Percentiles rank a stretch among this genome's conserved stretches.
phyloP scores from a whole-genome alignment of 2,797 vertebrate genomes.

The Rousettus madagascariensis region DNA sequence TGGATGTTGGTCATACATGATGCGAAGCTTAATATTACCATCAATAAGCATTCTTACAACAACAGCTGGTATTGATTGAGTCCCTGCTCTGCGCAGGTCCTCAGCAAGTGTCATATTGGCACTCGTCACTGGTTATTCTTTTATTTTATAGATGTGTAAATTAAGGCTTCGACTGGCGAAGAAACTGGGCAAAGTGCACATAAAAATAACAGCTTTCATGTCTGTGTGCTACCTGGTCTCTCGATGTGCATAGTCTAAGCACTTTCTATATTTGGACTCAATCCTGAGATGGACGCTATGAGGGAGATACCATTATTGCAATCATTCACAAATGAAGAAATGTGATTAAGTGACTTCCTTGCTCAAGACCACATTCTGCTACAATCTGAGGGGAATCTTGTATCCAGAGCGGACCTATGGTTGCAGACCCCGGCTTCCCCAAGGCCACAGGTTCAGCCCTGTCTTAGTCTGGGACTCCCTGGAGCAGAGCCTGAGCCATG shows the following conservation, averaged over 20 bases:
- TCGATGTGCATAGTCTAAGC: rapidly evolving
- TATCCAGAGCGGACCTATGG: rapidly evolving
- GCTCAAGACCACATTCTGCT: background rate
- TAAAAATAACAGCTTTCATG: rapidly evolving
- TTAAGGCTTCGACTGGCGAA: background rate
- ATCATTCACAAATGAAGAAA: too few relatives aligned
- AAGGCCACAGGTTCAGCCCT: rapidly evolving
- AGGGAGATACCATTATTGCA: rapidly evolving
- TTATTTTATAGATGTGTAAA: background rate
- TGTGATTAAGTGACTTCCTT: too few relatives aligned
- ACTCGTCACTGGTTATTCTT: background rate
- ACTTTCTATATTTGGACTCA: background rate
- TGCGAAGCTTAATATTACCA: too few relatives aligned
- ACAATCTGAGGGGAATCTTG: rapidly evolving
- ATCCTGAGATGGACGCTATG: rapidly evolving
- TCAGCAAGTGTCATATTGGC: background rate
- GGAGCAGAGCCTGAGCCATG: background rate
- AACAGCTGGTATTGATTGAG: rapidly evolving
- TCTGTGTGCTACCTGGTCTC: too few relatives aligned
- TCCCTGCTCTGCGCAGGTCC: too few relatives aligned
- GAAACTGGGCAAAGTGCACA: background rate
- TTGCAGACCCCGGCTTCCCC: rapidly evolving
- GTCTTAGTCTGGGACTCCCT: background rate
- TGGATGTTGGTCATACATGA: rapidly evolving
- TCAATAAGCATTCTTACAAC: background rate